These are phyloP conservation scores for Astyanax mexicanus DNA, from an alignment of 2,797 vertebrate species.

Conservation along the genomic window DNA sequence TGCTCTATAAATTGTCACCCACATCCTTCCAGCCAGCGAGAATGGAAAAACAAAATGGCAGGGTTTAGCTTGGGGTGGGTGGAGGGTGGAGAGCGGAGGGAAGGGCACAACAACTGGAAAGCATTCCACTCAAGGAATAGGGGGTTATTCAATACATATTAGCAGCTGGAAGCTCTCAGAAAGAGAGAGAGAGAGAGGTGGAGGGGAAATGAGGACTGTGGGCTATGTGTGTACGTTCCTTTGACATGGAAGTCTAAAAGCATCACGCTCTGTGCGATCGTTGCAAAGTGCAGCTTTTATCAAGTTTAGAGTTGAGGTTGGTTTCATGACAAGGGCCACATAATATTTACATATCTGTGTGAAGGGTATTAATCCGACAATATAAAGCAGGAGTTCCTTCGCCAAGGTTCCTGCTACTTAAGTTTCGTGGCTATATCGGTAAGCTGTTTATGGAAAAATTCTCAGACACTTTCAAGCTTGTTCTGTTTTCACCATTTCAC, in stretches of 20 bases:
- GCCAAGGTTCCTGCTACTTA: constrained; percentile 17
- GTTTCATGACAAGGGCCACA: constrained; percentile 22
- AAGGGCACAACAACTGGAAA: constrained; percentile 64
- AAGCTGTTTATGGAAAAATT: constrained; percentile 46
- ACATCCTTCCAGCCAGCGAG: constrained; percentile 76
- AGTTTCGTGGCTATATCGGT: constrained; percentile 3
- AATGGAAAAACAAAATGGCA: constrained; percentile 66
- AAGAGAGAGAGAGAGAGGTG: too few relatives aligned
- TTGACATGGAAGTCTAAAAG: constrained; percentile 24
- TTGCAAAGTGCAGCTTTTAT: neutral
- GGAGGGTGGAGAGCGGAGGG: constrained; percentile 4
- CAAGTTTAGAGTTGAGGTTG: constrained; percentile 22
- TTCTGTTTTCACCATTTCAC: constrained; percentile 25
- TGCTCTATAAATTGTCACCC: constrained; percentile 79
- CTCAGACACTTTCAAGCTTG: constrained; percentile 23
- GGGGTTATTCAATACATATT: constrained; percentile 66
- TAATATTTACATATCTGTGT: constrained; percentile 51
- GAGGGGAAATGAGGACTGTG: constrained; percentile 34
- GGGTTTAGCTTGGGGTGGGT: constrained; percentile 34
- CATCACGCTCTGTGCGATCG: neutral
- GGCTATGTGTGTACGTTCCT: constrained; percentile 40
- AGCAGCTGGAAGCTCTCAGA: constrained; percentile 75
- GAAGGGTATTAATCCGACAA: constrained; percentile 20
- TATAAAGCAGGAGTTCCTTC: constrained; percentile 20
- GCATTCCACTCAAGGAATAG: constrained; percentile 57